phyloP scores from a whole-genome alignment of 1,140 invertebrate species.

The Tetramorium alpestre region DNA sequence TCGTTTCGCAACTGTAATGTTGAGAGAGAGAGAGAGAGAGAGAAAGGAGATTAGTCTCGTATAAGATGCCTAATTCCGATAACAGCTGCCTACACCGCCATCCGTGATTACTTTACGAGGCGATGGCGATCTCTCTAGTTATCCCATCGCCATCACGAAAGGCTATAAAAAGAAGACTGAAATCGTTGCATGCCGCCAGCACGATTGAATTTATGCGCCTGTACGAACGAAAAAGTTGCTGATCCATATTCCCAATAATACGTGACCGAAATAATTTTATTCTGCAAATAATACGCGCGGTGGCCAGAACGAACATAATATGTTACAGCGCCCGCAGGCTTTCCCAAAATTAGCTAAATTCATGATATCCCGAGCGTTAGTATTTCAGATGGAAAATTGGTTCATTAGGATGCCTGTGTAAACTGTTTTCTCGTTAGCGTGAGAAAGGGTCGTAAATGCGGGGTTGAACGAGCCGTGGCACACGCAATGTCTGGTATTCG shows the following conservation, averaged over 20 bases:
- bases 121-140: slow-evolving; percentile 47
- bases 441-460: slow-evolving; percentile 69
- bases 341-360: not conserved
- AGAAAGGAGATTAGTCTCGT: slow-evolving; percentile 13
- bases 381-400: slow-evolving; percentile 61
- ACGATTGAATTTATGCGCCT: slow-evolving; percentile 20
- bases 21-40: not conserved
- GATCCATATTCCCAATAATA: slow-evolving; percentile 2
- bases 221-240: not conserved
- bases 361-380: slow-evolving; percentile 40
- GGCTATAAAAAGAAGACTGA: slow-evolving; percentile 43
- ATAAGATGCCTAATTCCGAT: slow-evolving; percentile 42
- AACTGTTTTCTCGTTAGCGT: slow-evolving; percentile 67
- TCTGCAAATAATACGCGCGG: slow-evolving; percentile 28
- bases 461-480: slow-evolving; percentile 72
- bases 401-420: slow-evolving; percentile 48
- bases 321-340: slow-evolving; percentile 3
- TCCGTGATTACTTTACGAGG: slow-evolving; percentile 53
- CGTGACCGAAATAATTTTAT: slow-evolving; percentile 12
- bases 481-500: slow-evolving; percentile 73
- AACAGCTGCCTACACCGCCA: slow-evolving; percentile 32
- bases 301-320: slow-evolving; percentile 40
- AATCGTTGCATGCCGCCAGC: slow-evolving; percentile 14
- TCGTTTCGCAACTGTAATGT: not conserved
- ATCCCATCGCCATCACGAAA: slow-evolving; percentile 8